Evolutionary conservation across 1,140 invertebrate genomes (phyloP).

Genomic region (Caenorhabditis brenneri): DNA sequence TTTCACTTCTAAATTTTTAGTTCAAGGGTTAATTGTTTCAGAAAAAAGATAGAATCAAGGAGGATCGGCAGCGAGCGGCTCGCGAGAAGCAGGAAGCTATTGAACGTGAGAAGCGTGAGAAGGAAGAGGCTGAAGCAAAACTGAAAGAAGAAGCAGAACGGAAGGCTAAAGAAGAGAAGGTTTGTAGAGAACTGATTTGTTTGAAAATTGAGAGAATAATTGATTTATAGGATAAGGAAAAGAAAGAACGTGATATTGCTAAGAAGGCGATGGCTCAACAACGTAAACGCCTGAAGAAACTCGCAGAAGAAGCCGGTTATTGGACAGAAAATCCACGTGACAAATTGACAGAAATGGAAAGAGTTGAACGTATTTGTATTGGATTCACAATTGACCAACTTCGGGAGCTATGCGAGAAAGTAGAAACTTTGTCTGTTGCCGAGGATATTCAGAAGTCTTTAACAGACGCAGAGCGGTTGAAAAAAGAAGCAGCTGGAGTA

Average conservation of each 20-base stretch:
- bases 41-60: conserved; percentile 74
- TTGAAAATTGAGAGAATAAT: neutral
- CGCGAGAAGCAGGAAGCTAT: conserved; percentile 72
- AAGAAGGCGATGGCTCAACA: conserved; percentile 49
- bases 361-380: conserved; percentile 46
- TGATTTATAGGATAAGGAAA: conserved; percentile 28
- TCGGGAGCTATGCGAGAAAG: conserved; percentile 30
- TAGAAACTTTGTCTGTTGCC: neutral
- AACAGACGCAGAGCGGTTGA: neutral
- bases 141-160: conserved; percentile 22
- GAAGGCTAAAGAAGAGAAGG: conserved; percentile 27
- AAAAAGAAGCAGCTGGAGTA: conserved; percentile 1
- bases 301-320: conserved; percentile 42
- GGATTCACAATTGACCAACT: conserved; percentile 25
- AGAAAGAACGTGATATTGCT: conserved; percentile 45
- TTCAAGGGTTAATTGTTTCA: too few relatives aligned
- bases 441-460: conserved; percentile 26
- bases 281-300: conserved; percentile 43
- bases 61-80: conserved; percentile 79
- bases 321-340: conserved; percentile 46
- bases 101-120: conserved; percentile 80
- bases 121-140: conserved; percentile 71
- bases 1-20: neutral
- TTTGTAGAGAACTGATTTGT: neutral
- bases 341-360: conserved; percentile 47